Conservation (phyloP, 2,797 vertebrate species). For the Mallotus villosus region DNA sequence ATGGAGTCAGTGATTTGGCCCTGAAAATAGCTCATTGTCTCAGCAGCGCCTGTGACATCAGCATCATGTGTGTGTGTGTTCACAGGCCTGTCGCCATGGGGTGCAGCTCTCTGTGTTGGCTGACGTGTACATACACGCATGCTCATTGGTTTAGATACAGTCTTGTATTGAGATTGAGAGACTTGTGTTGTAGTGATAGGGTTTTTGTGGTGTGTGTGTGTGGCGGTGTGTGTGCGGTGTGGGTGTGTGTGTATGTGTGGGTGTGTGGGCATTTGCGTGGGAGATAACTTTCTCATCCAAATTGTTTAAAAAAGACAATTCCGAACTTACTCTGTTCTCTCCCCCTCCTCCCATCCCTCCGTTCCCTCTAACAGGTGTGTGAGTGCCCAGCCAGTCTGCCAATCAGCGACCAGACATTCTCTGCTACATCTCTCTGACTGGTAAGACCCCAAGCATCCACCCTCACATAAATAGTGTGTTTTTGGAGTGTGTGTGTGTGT, state of each 20-base stretch:
- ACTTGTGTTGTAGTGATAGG: no score
- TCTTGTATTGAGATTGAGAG: no score
- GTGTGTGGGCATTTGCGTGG: no score
- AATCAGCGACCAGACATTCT: background rate
- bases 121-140: constrained; percentile 66
- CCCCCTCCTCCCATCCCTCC: background rate
- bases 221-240: no score
- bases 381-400: background rate
- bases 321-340: background rate
- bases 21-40: constrained; percentile 78
- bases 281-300: no score
- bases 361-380: constrained; percentile 8
- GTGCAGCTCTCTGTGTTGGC: constrained; percentile 68
- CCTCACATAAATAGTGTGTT: constrained; percentile 14
- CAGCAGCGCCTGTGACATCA: constrained; percentile 64
- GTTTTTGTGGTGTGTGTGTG: background rate
- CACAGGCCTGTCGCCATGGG: constrained; percentile 68
- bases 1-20: constrained; percentile 75
- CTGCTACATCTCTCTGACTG: constrained; percentile 18
- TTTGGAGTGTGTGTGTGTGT: background rate
- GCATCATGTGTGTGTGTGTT: constrained; percentile 65
- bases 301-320: background rate
- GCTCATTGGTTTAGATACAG: constrained; percentile 24
- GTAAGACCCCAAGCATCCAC: constrained; percentile 37
- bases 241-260: constrained; percentile 1